Percentiles rank a stretch among this genome's conserved stretches.
Evolutionary conservation across 2,113 vertebrate species (phyloP).

Genomic region (Anguilla japonica): DNA sequence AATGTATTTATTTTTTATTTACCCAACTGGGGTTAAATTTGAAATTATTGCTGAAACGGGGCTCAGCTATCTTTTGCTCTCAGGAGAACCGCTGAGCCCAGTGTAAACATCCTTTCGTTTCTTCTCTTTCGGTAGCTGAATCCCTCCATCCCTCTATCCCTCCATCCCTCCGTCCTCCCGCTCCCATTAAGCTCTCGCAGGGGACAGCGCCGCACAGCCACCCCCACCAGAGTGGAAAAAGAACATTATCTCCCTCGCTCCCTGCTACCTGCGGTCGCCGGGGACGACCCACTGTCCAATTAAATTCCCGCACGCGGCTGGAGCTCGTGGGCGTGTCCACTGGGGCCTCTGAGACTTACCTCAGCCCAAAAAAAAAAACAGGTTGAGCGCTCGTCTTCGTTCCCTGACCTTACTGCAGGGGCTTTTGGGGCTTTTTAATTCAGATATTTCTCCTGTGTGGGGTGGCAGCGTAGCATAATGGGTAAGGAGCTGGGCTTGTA

Average conservation of each 20-base stretch:
- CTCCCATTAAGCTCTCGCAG: background rate
- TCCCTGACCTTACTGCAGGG: no score
- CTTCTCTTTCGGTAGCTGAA: background rate
- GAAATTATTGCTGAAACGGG: background rate
- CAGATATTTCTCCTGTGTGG: no score
- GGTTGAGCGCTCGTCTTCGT: no score
- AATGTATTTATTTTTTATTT: no score
- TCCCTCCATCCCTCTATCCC: background rate
- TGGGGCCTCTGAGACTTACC: background rate
- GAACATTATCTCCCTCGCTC: background rate
- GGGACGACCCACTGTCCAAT: conserved; percentile 16
- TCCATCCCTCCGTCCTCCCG: background rate
- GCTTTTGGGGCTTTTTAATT: no score
- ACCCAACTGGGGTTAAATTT: background rate
- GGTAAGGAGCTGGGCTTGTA: no score
- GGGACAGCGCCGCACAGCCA: background rate
- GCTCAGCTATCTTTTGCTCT: background rate
- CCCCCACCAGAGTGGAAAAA: background rate
- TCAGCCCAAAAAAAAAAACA: background rate
- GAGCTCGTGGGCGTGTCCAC: background rate
- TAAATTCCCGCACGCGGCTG: background rate
- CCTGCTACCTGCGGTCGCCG: background rate
- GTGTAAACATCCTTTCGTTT: background rate
- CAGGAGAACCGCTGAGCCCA: background rate
- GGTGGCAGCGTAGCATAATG: no score